Evolutionary conservation across 2,113 vertebrate species (phyloP), one percentile per base, ranked within the genome.

Genomic region (Engystomops pustulosus): DNA sequence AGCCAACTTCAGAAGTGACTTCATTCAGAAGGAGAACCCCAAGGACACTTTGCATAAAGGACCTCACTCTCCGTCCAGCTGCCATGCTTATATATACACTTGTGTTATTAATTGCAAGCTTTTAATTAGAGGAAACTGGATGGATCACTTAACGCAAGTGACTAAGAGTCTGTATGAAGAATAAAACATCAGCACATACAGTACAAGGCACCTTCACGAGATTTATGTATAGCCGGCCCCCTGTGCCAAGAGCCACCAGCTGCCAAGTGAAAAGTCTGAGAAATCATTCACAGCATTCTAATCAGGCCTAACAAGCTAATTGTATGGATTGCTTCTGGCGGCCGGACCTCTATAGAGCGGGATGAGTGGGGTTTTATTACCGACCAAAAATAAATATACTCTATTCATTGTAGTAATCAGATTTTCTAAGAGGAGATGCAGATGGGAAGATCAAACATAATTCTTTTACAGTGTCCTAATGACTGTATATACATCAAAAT

Each of bases 61-160:
- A 82, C 72, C 80, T 82, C 70, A 45, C 79, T 68, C 79, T 36
- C 36, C 9, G 49, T 58, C 45, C 68, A 60, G n/a, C 25, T 41
- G 49, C 17, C 67, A 58, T 51, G 6, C 32, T 72, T 18, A 72
- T 41, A 70, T 80, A 71, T 70, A 49, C 51, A 68, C 79, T 81
- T 81, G 47, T 81, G 14, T 53, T 27, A 81, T 81, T 81, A 81
- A 69, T 58, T 44, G 49, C 49, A 30, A 27, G 68, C 14, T 27
- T 82, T 82, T 82, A 82, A 82, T 72, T 58, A 82, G 69, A 60
- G 68, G 10, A 79, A 65, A 79, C 38, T 30, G 58, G 36, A 82
- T 23, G 3, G 30, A 81, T 71, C 36, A 45, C 69, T 58, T 72
- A 82, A 44, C 36, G 17, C 68, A 20, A 82, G 49, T 72, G 68